A percentile compares a stretch with the other conserved stretches of the same genome.
Conservation (phyloP, 2,888 invertebrate genomes). For the Trissonchulus sp. region DNA sequence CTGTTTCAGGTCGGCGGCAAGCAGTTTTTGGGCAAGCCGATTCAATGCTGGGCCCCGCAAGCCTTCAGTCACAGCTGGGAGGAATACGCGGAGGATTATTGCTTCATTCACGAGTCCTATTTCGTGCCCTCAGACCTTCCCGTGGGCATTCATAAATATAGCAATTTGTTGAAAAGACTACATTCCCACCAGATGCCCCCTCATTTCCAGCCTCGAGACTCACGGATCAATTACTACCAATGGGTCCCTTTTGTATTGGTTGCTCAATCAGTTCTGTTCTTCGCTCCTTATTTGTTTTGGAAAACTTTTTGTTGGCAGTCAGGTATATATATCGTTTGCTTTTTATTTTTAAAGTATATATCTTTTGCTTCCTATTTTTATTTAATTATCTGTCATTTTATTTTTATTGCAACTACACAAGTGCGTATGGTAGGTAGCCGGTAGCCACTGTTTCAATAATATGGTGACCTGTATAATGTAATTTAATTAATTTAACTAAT, state of each 20-base stretch:
- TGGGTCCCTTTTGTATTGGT: slow-evolving; percentile 19
- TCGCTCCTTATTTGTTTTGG: slow-evolving; percentile 17
- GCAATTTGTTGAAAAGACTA: no score
- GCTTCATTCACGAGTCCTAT: slow-evolving; percentile 18
- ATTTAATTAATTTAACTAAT: no score
- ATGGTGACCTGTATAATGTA: no score
- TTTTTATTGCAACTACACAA: no score
- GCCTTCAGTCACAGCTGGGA: slow-evolving; percentile 18
- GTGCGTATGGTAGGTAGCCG: no score
- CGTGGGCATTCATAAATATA: background rate
- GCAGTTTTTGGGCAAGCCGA: slow-evolving; percentile 54
- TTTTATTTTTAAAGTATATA: no score
- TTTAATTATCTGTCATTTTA: no score
- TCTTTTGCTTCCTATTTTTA: no score
- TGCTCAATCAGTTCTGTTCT: background rate
- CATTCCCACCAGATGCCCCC: background rate
- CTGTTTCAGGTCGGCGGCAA: slow-evolving; percentile 53
- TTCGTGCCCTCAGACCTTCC: background rate
- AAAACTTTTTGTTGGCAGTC: slow-evolving; percentile 25
- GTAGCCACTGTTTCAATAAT: no score
- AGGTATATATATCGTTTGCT: no score
- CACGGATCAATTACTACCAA: slow-evolving; percentile 12
- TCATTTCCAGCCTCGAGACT: background rate
- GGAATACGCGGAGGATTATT: slow-evolving; percentile 24
- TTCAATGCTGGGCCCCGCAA: slow-evolving; percentile 53